Percentiles rank a stretch among this genome's conserved stretches.
phyloP scores from a whole-genome alignment of 2,797 vertebrate species.

The Phyllotis vaccarum region DNA sequence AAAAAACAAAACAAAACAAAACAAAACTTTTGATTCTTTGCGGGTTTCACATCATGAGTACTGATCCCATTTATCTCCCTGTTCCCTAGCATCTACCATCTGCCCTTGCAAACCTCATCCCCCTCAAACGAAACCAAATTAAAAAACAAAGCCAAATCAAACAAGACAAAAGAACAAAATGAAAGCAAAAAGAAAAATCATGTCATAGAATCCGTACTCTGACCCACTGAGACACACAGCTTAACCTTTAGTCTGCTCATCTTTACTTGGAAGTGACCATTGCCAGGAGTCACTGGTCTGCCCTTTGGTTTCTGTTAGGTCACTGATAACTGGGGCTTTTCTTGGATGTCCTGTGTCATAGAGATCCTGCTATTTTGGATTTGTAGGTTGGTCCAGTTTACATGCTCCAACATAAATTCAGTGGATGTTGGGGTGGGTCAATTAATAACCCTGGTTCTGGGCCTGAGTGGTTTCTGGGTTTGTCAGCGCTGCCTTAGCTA shows the following conservation, averaged over 20 bases:
- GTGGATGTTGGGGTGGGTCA: not conserved
- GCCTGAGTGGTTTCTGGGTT: not conserved
- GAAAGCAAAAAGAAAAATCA: too few relatives aligned
- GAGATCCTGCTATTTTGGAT: not conserved
- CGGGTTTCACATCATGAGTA: not conserved
- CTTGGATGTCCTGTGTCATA: not conserved
- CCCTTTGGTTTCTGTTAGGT: not conserved
- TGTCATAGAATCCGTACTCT: not conserved
- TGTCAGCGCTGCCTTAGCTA: not conserved
- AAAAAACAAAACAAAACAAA: not conserved
- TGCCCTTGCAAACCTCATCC: not conserved
- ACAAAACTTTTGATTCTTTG: not conserved
- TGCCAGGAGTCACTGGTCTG: not conserved
- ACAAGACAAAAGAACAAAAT: not conserved
- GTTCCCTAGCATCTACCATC: not conserved
- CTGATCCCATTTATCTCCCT: not conserved
- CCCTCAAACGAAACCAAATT: not conserved
- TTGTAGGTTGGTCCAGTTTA: not conserved
- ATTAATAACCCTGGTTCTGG: not conserved
- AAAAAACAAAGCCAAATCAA: not conserved
- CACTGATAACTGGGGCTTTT: not conserved
- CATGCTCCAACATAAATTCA: not conserved
- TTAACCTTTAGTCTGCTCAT: not conserved
- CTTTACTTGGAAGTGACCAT: not conserved
- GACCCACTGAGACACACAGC: not conserved